Conservation (phyloP, 2,797 vertebrate genomes). For the Apogon hyalosoma region DNA sequence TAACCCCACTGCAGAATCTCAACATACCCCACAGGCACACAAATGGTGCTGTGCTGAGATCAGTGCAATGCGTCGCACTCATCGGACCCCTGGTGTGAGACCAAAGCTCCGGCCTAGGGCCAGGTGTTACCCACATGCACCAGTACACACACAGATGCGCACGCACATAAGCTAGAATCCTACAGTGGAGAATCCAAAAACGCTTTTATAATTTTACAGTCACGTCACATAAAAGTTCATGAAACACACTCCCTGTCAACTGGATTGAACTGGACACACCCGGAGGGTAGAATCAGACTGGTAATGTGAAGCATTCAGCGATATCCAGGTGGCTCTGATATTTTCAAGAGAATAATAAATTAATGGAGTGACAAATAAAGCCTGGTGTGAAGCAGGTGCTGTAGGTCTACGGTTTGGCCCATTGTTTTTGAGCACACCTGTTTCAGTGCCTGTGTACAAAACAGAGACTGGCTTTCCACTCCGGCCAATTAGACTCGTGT, state of each 20-base stretch:
- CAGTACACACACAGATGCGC: constrained; percentile 13
- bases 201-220: not conserved
- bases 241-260: constrained; percentile 2
- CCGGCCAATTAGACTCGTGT: not conserved
- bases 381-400: not conserved
- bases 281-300: not conserved
- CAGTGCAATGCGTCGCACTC: constrained; percentile 62
- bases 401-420: not conserved
- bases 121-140: constrained; percentile 54
- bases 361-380: constrained; percentile 11
- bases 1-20: constrained; percentile 72
- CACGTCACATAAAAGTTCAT: constrained; percentile 16
- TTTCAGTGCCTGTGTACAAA: not conserved
- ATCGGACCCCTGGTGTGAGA: constrained; percentile 71
- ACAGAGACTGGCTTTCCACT: not conserved
- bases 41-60: constrained; percentile 74
- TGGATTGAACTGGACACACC: not conserved
- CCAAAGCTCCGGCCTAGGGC: constrained; percentile 69
- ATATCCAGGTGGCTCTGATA: constrained; percentile 19
- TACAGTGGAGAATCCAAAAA: constrained; percentile 23
- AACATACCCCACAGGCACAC: constrained; percentile 71
- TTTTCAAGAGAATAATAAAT: constrained; percentile 21
- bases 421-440: not conserved
- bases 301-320: constrained; percentile 20
- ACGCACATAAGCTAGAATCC: not conserved